phyloP scores from a whole-genome alignment of 2,113 vertebrate species.

The Puntigrus tetrazona region DNA sequence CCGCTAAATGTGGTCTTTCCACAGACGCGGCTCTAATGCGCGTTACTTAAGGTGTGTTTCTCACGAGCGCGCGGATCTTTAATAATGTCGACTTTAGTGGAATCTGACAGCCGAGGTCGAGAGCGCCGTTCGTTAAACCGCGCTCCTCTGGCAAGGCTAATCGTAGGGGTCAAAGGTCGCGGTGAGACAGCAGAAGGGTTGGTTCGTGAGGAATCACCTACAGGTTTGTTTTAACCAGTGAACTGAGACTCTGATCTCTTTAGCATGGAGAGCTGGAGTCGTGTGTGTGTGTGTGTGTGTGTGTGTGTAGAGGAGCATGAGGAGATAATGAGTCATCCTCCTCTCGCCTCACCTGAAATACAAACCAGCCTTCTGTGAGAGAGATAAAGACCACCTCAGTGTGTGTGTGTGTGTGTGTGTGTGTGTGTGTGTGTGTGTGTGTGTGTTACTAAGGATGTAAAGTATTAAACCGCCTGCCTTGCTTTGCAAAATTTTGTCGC shows the following conservation, averaged over 20 bases:
- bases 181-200: background rate
- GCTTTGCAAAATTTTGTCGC: slow-evolving; percentile 27
- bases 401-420: slow-evolving; percentile 3
- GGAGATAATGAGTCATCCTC: slow-evolving; percentile 9
- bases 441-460: background rate
- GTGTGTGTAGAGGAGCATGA: slow-evolving; percentile 17
- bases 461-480: slow-evolving; percentile 16
- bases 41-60: slow-evolving; percentile 7
- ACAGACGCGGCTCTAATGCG: background rate
- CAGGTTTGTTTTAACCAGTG: slow-evolving; percentile 20
- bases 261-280: slow-evolving; percentile 2
- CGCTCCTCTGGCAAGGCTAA: background rate
- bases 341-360: background rate
- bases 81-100: slow-evolving; percentile 25
- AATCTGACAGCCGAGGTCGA: background rate
- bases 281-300: slow-evolving; percentile 30
- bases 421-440: slow-evolving; percentile 5
- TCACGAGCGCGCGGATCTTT: background rate
- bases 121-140: background rate
- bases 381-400: background rate
- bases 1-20: background rate
- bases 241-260: slow-evolving; percentile 15
- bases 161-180: background rate
- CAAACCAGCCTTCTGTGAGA: background rate
- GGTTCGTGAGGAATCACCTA: background rate